Percentiles rank a stretch among this genome's conserved stretches.
Conservation (phyloP, 2,888 invertebrate species). For the Machimus rusticus region DNA sequence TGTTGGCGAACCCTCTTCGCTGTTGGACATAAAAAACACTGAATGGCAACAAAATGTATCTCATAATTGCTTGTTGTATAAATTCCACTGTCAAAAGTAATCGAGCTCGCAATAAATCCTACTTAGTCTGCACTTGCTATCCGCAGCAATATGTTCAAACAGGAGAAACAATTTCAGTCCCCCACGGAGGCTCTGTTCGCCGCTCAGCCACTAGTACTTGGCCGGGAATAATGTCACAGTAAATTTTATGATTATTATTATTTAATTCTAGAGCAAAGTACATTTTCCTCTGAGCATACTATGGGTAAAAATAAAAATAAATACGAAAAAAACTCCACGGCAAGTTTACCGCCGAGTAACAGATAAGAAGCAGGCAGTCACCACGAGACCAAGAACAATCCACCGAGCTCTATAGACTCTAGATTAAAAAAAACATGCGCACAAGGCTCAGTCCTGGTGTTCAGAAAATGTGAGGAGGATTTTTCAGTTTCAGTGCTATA, state of each 20-base stretch:
- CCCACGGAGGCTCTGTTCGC: neutral
- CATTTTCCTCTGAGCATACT: constrained; percentile 23
- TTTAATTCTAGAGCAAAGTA: constrained; percentile 42
- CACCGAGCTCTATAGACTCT: neutral
- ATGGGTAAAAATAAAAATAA: neutral
- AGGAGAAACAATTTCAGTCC: neutral
- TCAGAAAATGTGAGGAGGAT: constrained; percentile 37
- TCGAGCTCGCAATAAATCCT: neutral
- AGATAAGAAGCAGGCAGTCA: constrained; percentile 23
- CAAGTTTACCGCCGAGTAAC: neutral
- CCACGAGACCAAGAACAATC: neutral
- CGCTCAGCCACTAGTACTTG: neutral
- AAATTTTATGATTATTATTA: constrained; percentile 43
- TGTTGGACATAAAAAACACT: neutral
- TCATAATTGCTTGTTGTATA: neutral
- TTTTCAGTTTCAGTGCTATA: constrained; percentile 30
- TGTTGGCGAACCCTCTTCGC: neutral
- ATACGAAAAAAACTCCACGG: neutral
- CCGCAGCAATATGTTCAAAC: neutral
- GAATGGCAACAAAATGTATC: neutral
- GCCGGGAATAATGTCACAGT: constrained; percentile 36
- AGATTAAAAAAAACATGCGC: constrained; percentile 3
- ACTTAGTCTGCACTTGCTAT: neutral
- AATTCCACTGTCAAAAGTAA: neutral
- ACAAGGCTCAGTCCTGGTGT: constrained; percentile 7